These are phyloP conservation scores for Speoplatyrhinus poulsoni DNA, from an alignment of 2,113 vertebrate genomes.

Conservation along the genomic window DNA sequence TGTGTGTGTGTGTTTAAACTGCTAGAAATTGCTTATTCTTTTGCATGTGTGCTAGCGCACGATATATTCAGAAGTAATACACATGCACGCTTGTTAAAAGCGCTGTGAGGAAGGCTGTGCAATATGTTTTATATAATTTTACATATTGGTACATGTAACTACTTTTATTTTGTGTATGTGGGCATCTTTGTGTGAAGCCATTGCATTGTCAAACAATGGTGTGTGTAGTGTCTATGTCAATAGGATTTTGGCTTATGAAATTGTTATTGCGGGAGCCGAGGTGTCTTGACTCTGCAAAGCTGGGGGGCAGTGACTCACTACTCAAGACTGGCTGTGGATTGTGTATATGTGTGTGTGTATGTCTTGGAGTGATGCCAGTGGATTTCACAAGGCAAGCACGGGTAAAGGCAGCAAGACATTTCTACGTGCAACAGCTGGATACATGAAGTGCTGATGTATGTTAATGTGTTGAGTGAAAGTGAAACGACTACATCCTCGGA, in stretches of 20 bases:
- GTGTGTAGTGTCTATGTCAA: too few species aligned
- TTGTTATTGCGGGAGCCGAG: conserved; percentile 36
- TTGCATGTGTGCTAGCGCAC: not conserved
- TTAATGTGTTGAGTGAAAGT: not conserved
- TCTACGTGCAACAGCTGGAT: conserved; percentile 35
- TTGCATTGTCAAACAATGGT: too few species aligned
- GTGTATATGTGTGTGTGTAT: conserved; percentile 19
- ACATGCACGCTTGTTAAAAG: not conserved
- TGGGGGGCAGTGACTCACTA: conserved; percentile 59
- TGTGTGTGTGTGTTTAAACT: not conserved
- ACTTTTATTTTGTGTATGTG: not conserved
- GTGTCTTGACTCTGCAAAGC: conserved; percentile 54
- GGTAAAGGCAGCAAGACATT: conserved; percentile 16
- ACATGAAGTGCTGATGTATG: conserved; percentile 23
- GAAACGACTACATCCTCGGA: not conserved
- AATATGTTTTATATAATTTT: too few species aligned
- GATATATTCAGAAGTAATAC: not conserved
- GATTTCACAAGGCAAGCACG: conserved; percentile 12
- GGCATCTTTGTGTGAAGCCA: not conserved
- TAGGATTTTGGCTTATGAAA: conserved; percentile 17
- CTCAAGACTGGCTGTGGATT: conserved; percentile 18
- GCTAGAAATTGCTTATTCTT: too few species aligned
- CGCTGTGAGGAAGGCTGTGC: too few species aligned
- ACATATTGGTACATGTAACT: too few species aligned
- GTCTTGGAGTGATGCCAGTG: not conserved